phyloP scores from a whole-genome alignment of 2,797 vertebrate species.

The Hafferia zeledoni region DNA sequence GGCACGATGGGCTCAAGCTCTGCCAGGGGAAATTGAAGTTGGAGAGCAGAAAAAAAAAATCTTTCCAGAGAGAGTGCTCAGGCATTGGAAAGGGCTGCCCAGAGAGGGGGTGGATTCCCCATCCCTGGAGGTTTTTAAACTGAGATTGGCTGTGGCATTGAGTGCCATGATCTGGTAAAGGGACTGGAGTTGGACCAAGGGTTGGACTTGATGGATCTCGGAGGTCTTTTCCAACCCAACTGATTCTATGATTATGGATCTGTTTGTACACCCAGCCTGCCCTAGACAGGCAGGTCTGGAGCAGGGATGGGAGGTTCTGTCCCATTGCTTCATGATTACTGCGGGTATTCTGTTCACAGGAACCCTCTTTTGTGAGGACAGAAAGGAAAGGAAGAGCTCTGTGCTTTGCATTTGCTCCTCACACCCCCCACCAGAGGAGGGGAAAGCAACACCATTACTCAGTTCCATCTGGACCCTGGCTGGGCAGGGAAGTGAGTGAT shows the following conservation, averaged over 20 bases:
- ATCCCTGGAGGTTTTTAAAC: too few relatives aligned
- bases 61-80: too few relatives aligned
- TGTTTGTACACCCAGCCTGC: not conserved
- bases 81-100: too few relatives aligned
- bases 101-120: too few relatives aligned
- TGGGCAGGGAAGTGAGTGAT: not conserved
- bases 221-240: too few relatives aligned
- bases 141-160: too few relatives aligned
- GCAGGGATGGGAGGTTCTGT: not conserved
- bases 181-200: too few relatives aligned
- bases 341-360: not conserved
- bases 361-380: not conserved
- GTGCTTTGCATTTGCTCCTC: not conserved
- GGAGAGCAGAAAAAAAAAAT: too few relatives aligned
- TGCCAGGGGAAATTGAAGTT: too few relatives aligned
- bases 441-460: accelerated
- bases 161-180: too few relatives aligned
- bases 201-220: too few relatives aligned
- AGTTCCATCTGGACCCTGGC: not conserved
- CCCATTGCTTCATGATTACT: not conserved
- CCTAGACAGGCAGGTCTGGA: not conserved
- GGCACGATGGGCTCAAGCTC: too few relatives aligned
- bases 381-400: not conserved
- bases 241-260: not conserved
- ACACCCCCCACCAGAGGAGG: not conserved